phyloP scores from a whole-genome alignment of 2,888 invertebrate species.

The Serrognathus titanus region DNA sequence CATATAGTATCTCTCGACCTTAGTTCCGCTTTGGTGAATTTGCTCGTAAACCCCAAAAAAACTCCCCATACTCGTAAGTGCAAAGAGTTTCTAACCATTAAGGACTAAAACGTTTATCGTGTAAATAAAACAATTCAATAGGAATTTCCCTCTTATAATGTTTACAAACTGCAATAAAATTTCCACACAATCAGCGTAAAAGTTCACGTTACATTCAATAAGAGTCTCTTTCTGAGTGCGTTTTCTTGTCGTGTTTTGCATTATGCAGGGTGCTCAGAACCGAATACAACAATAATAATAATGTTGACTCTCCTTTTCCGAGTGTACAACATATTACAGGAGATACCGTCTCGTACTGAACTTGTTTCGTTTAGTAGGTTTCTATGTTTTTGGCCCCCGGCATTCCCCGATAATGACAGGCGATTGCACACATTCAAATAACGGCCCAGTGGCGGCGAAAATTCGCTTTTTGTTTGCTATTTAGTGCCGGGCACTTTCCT shows the following conservation, averaged over 20 bases:
- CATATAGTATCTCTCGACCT: no score
- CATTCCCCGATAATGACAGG: slow-evolving; percentile 18
- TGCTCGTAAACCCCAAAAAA: no score
- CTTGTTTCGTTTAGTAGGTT: slow-evolving; percentile 32
- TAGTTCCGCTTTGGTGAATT: no score
- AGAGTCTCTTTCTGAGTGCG: background rate
- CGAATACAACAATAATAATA: background rate
- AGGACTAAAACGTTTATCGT: background rate
- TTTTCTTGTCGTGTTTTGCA: background rate
- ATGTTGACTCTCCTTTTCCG: background rate
- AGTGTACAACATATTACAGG: slow-evolving; percentile 7
- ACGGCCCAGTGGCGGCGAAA: background rate
- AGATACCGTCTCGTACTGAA: slow-evolving; percentile 10
- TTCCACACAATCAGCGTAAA: no score
- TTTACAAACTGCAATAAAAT: background rate
- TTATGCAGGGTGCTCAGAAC: background rate
- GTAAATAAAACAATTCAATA: background rate
- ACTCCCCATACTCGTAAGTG: no score
- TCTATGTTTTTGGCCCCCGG: slow-evolving; percentile 28
- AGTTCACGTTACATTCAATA: background rate
- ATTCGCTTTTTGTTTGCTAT: no score
- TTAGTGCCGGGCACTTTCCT: no score
- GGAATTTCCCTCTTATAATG: background rate
- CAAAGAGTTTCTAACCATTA: background rate
- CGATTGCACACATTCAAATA: background rate